Evolutionary conservation across 2,113 vertebrate species (phyloP).

Genomic region (Genyomyrus donnyi): DNA sequence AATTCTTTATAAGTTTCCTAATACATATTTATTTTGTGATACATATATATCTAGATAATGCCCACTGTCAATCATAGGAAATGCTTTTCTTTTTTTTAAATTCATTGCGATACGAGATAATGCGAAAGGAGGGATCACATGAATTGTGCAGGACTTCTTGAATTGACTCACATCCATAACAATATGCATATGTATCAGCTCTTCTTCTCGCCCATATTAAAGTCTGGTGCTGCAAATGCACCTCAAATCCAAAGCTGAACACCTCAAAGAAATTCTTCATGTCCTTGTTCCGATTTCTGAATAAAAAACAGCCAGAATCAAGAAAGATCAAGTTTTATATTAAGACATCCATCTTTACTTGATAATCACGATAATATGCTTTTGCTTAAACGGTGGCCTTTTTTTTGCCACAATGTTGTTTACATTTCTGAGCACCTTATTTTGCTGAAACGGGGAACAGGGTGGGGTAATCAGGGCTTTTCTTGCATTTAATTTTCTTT

Average conservation of each 20-base stretch:
- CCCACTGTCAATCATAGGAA: neutral
- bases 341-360: slow-evolving; percentile 7
- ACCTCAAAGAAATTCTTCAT: neutral
- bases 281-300: neutral
- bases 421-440: neutral
- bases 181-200: neutral
- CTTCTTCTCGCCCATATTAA: neutral
- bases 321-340: neutral
- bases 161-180: neutral
- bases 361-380: neutral
- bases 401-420: neutral
- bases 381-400: neutral
- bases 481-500: neutral
- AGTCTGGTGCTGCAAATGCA: neutral
- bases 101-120: neutral
- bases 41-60: neutral
- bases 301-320: neutral
- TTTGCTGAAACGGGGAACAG: neutral
- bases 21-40: neutral
- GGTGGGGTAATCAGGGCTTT: neutral
- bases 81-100: neutral
- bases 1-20: neutral
- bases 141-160: neutral
- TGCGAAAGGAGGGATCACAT: neutral
- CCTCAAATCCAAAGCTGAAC: neutral